Percentiles rank a stretch among this genome's conserved stretches.
These are phyloP conservation scores for Carassius auratus DNA, from an alignment of 2,113 vertebrate genomes.

Conservation along the genomic window DNA sequence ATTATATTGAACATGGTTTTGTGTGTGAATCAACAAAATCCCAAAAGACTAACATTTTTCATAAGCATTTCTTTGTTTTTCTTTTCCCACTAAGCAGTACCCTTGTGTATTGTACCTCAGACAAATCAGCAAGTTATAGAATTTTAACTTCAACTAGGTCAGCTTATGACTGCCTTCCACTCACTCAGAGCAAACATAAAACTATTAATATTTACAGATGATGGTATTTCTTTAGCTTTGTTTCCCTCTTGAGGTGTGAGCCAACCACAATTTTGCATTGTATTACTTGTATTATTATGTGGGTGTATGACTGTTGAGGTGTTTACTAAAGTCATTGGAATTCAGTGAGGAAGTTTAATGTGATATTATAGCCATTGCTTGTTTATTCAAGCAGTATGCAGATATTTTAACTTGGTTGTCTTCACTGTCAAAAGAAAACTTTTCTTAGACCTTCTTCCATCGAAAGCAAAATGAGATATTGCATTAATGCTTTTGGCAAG, in stretches of 20 bases:
- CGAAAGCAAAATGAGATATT: neutral
- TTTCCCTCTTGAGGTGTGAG: conserved; percentile 2
- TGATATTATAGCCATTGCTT: neutral
- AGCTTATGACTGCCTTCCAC: conserved; percentile 38
- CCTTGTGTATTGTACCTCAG: conserved; percentile 32
- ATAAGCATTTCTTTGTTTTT: conserved; percentile 35
- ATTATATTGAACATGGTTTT: conserved; percentile 2
- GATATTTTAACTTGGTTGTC: neutral
- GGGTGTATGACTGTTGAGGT: neutral
- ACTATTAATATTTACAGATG: conserved; percentile 46
- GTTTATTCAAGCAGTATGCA: neutral
- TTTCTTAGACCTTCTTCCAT: neutral
- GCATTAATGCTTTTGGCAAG: neutral
- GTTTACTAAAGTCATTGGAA: neutral
- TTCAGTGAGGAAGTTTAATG: neutral
- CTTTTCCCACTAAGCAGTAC: conserved; percentile 26
- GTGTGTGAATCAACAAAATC: conserved; percentile 4
- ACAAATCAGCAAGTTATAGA: conserved; percentile 35
- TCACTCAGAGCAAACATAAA: conserved; percentile 27
- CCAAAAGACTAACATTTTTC: conserved; percentile 34
- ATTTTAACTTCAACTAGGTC: conserved; percentile 48
- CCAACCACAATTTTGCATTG: neutral
- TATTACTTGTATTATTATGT: conserved; percentile 12
- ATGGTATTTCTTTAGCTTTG: conserved; percentile 16
- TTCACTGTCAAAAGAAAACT: neutral